phyloP scores from a whole-genome alignment of 2,888 invertebrate genomes.

The Leptura quadrifasciata region DNA sequence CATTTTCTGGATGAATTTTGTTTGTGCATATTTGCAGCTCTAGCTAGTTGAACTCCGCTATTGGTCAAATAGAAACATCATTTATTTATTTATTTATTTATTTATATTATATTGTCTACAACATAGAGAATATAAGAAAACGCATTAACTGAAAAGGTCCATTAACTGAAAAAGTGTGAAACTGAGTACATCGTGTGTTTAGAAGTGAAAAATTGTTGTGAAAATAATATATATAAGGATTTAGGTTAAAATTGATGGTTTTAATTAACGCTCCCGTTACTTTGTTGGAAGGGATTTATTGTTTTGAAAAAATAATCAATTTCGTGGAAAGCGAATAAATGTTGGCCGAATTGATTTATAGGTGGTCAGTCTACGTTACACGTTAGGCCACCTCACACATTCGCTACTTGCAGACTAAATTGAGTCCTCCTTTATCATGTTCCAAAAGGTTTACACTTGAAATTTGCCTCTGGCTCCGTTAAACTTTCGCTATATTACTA shows the following conservation, averaged over 20 bases:
- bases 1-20: too few relatives aligned
- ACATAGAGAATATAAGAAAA: too few relatives aligned
- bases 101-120: too few relatives aligned
- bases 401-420: constrained; percentile 30
- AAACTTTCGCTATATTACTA: constrained; percentile 37
- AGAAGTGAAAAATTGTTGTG: constrained; percentile 31
- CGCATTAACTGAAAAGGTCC: neutral
- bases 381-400: constrained; percentile 19
- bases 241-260: constrained; percentile 10
- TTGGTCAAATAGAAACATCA: too few relatives aligned
- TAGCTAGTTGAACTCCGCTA: too few relatives aligned
- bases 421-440: constrained; percentile 35
- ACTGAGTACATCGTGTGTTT: constrained; percentile 2
- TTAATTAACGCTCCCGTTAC: constrained; percentile 37
- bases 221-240: constrained; percentile 29
- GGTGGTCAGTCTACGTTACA: constrained; percentile 33
- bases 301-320: constrained; percentile 40
- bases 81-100: too few relatives aligned
- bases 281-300: constrained; percentile 36
- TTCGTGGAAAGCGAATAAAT: constrained; percentile 31
- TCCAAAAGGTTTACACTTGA: constrained; percentile 34
- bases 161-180: constrained; percentile 5
- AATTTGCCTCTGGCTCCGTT: constrained; percentile 35
- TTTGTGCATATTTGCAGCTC: too few relatives aligned
- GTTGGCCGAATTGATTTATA: constrained; percentile 33